A percentile compares a stretch with the other conserved stretches of the same genome.
Evolutionary conservation across 1,140 invertebrate species (phyloP).

Genomic region (Ceratina japonica): DNA sequence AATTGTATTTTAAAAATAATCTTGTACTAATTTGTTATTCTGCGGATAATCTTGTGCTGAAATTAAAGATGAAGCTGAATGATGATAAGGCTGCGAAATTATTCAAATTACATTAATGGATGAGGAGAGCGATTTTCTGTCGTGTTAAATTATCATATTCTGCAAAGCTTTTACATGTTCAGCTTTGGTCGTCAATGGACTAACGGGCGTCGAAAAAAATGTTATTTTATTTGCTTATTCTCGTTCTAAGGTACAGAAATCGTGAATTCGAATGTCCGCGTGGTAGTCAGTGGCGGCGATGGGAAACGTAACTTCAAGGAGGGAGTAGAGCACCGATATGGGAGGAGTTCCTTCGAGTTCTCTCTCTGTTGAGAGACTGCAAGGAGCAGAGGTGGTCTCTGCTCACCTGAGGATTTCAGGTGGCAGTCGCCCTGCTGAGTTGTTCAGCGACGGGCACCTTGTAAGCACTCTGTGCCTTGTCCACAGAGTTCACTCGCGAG

Average conservation of each 20-base stretch:
- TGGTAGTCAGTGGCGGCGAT: conserved; percentile 10
- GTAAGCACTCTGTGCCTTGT: conserved; percentile 37
- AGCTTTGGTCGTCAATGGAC: too few relatives aligned
- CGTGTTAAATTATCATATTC: too few relatives aligned
- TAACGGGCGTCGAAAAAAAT: background rate
- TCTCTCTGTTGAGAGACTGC: conserved; percentile 63
- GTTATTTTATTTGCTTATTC: background rate
- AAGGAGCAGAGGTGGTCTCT: conserved; percentile 68
- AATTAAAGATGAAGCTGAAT: too few relatives aligned
- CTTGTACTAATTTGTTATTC: too few relatives aligned
- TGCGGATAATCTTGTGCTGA: too few relatives aligned
- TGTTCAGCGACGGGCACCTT: conserved; percentile 66
- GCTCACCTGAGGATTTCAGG: conserved; percentile 70
- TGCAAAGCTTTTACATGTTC: too few relatives aligned
- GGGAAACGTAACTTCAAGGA: conserved; percentile 29
- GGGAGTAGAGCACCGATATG: conserved; percentile 56
- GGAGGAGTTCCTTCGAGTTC: conserved; percentile 65
- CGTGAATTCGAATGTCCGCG: background rate
- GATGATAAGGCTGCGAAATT: too few relatives aligned
- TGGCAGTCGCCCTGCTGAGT: conserved; percentile 70
- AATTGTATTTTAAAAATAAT: too few relatives aligned
- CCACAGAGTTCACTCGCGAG: conserved; percentile 36
- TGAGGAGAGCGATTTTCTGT: too few relatives aligned
- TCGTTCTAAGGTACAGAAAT: background rate
- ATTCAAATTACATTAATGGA: too few relatives aligned